Evolutionary conservation across 2,113 vertebrate species (phyloP), one percentile per base, ranked within the genome.

Genomic region (Enhydra lutris): DNA sequence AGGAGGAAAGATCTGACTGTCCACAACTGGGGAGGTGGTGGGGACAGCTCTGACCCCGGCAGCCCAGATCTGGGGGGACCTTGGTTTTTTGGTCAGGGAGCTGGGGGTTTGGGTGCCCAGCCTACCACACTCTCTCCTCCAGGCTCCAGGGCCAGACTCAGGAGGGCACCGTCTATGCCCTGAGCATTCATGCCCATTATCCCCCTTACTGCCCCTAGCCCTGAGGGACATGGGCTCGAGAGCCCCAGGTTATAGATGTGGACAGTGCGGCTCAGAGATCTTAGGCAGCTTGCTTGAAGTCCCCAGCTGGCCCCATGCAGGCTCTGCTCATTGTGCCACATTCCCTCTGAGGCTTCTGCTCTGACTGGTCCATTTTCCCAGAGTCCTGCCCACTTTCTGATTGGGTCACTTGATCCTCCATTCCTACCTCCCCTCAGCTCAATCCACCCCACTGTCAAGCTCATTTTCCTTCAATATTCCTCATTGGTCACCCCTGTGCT

Each of bases 231-330:
- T 2, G 23, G 45, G 34, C 5, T 9, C 10, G 0, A 4, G 20
- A 13, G 23, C 42, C 76, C 31, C 4, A 0, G 36, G 71, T n/a
- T 21, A 42, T 17, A 4, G 78, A 55, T 2, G 45, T 2, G 8
- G 90, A 82, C 4, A 4, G 31, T 1, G 50, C 57, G 78, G 63
- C 67, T 74, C 69, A n/a, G 76, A n/a, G 74, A 26, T 29, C 45
- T 6, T 1, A 0, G 0, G 0, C 65, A 36, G 52, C 71, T 39
- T 15, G 18, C 45, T 79, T 0, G 1, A 34, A 17, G 18, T 45
- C 34, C n/a, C 76, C n/a, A 21, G 18, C 42, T 26, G 39, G 21
- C 63, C 57, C 0, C 0, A 52, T 0, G 6, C 0, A 4, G 69
- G 7, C 7, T 76, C 93, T 61, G 83, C 3, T 45, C 47, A 5